A percentile compares a stretch with the other conserved stretches of the same genome.
Evolutionary conservation across 2,888 invertebrate species (phyloP).

Genomic region (Ophion obscuratus): DNA sequence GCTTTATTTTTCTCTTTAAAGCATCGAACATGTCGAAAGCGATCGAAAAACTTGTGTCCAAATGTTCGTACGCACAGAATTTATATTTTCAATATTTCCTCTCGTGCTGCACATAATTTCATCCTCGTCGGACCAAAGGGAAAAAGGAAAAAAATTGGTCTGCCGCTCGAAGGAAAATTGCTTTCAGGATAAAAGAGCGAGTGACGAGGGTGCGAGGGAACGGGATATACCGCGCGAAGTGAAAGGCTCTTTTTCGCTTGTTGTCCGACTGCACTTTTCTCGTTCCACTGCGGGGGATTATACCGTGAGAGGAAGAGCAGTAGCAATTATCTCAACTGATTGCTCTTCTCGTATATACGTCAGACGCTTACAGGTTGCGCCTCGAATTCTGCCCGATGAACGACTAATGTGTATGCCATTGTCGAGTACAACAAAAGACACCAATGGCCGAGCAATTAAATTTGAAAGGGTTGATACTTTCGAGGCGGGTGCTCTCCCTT

Average conservation of each 20-base stretch:
- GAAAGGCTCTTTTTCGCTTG: constrained; percentile 59
- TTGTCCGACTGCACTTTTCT: constrained; percentile 56
- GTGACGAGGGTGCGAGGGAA: constrained; percentile 39
- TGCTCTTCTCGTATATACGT: constrained; percentile 61
- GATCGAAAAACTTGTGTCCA: not conserved
- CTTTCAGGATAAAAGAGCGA: constrained; percentile 56
- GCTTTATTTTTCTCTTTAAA: too few species aligned
- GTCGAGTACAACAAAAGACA: constrained; percentile 9
- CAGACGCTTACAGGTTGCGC: constrained; percentile 6
- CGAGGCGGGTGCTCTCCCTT: not conserved
- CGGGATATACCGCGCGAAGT: constrained; percentile 31
- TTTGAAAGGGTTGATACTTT: constrained; percentile 21
- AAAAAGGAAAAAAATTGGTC: constrained; percentile 10
- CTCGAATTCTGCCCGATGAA: not conserved
- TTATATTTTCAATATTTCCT: constrained; percentile 12
- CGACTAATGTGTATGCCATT: constrained; percentile 20
- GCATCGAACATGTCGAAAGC: not conserved
- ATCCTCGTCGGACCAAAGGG: constrained; percentile 23
- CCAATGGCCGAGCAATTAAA: constrained; percentile 47
- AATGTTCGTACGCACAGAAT: not conserved
- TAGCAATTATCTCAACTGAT: constrained; percentile 65
- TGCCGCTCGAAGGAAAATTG: constrained; percentile 54
- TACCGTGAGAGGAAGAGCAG: constrained; percentile 19
- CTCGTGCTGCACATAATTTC: constrained; percentile 35
- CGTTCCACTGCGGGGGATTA: constrained; percentile 51